A percentile compares a stretch with the other conserved stretches of the same genome.
phyloP scores from a whole-genome alignment of 2,797 vertebrate species.

The Percopsis omiscomaycus region DNA sequence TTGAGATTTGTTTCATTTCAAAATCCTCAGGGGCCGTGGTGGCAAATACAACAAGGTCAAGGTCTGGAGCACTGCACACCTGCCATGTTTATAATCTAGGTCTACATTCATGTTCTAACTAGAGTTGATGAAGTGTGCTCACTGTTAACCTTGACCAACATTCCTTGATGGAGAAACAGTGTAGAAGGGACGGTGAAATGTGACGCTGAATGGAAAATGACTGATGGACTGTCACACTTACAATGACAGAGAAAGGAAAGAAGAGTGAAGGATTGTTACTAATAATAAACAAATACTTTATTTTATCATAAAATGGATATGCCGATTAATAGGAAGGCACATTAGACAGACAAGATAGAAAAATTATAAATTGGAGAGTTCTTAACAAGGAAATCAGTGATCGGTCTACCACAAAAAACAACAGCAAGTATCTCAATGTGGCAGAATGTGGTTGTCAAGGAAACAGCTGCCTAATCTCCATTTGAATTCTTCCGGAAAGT shows the following conservation, averaged over 20 bases:
- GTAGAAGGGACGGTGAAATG: slow-evolving; percentile 2
- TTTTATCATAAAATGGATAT: background rate
- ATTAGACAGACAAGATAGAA: background rate
- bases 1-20: background rate
- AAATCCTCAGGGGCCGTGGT: background rate
- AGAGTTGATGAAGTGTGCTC: background rate
- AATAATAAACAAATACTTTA: too few relatives aligned
- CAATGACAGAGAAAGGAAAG: background rate
- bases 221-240: background rate
- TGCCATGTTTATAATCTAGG: background rate
- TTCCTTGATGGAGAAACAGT: background rate
- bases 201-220: slow-evolving; percentile 2
- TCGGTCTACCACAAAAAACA: slow-evolving; percentile 19
- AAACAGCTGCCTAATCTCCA: slow-evolving; percentile 57
- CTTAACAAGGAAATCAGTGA: slow-evolving; percentile 12
- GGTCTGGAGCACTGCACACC: background rate
- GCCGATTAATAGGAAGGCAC: slow-evolving; percentile 4
- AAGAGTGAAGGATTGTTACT: background rate
- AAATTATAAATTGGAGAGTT: slow-evolving; percentile 1
- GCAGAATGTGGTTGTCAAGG: slow-evolving; percentile 65
- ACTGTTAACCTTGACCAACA: slow-evolving; percentile 2
- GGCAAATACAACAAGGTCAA: background rate
- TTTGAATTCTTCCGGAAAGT: slow-evolving; percentile 39
- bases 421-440: slow-evolving; percentile 10
- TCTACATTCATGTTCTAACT: background rate